These are phyloP conservation scores for Drosophila crucigera DNA, from an alignment of 2,888 invertebrate species.

Conservation along the genomic window DNA sequence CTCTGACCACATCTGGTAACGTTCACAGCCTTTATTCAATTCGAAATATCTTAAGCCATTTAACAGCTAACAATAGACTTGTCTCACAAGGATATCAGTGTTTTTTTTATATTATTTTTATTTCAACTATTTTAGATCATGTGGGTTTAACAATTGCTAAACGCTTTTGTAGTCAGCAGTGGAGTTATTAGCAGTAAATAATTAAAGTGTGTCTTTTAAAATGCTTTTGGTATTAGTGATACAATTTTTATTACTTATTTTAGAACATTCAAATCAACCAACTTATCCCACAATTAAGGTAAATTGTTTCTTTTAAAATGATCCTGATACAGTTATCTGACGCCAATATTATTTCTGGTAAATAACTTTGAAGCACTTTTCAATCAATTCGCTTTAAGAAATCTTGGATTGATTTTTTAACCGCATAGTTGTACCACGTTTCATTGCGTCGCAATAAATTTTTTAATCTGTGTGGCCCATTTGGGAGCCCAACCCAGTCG, in stretches of 20 bases:
- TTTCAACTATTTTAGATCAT: not conserved
- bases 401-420: not conserved
- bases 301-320: not conserved
- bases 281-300: not conserved
- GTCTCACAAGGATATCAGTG: not conserved
- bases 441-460: not conserved
- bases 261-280: not conserved
- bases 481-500: constrained; percentile 33
- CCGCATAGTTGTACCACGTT: not conserved
- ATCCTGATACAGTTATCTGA: not conserved
- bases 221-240: not conserved
- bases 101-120: not conserved
- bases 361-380: not conserved
- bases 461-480: constrained; percentile 29
- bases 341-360: not conserved
- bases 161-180: too few relatives aligned
- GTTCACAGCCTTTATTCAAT: constrained; percentile 46
- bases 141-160: not conserved
- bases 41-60: constrained; percentile 25
- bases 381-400: not conserved
- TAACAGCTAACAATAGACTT: not conserved
- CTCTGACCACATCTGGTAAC: constrained; percentile 35
- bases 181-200: too few relatives aligned
- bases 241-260: not conserved
- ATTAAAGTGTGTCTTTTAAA: not conserved